phyloP scores from a whole-genome alignment of 2,888 invertebrate genomes.

The Caenorhabditis angaria region DNA sequence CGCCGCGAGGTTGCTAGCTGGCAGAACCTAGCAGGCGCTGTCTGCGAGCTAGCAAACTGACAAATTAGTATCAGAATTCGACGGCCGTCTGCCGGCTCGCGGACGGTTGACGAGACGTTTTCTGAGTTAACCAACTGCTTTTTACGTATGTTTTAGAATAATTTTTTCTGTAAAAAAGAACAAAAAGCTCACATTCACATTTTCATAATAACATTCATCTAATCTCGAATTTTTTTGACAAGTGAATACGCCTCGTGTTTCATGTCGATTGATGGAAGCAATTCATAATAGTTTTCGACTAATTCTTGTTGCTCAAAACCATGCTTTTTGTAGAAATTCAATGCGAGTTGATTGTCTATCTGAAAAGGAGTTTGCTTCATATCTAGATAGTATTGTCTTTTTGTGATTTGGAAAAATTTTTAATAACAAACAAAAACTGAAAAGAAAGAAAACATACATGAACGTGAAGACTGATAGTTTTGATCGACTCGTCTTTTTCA shows the following conservation, averaged over 20 bases:
- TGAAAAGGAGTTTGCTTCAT: slow-evolving; percentile 33
- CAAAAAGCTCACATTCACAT: too few relatives aligned
- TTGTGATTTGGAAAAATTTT: too few relatives aligned
- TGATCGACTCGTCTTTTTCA: slow-evolving; percentile 91
- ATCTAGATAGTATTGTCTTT: background rate
- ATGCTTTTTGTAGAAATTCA: slow-evolving; percentile 97
- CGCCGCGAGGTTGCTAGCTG: too few relatives aligned
- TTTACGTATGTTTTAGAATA: too few relatives aligned
- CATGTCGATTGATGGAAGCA: slow-evolving; percentile 80
- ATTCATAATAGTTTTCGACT: slow-evolving; percentile 97
- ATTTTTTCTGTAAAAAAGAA: too few relatives aligned
- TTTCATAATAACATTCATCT: slow-evolving; percentile 31
- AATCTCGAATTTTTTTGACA: slow-evolving; percentile 75
- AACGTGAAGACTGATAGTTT: slow-evolving; percentile 86
- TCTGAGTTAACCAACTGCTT: too few relatives aligned
- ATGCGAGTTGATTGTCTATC: slow-evolving; percentile 93
- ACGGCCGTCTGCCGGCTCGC: too few relatives aligned
- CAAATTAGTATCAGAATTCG: too few relatives aligned
- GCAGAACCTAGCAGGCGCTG: too few relatives aligned
- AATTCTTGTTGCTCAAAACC: slow-evolving; percentile 85
- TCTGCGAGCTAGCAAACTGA: too few relatives aligned
- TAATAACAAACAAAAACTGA: too few relatives aligned
- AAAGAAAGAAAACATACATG: slow-evolving; percentile 78
- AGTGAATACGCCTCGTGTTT: slow-evolving; percentile 90
- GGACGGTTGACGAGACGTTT: too few relatives aligned